Evolutionary conservation across 2,797 vertebrate genomes (phyloP), one percentile per base, ranked within the genome.

Genomic region (Tapera naevia): DNA sequence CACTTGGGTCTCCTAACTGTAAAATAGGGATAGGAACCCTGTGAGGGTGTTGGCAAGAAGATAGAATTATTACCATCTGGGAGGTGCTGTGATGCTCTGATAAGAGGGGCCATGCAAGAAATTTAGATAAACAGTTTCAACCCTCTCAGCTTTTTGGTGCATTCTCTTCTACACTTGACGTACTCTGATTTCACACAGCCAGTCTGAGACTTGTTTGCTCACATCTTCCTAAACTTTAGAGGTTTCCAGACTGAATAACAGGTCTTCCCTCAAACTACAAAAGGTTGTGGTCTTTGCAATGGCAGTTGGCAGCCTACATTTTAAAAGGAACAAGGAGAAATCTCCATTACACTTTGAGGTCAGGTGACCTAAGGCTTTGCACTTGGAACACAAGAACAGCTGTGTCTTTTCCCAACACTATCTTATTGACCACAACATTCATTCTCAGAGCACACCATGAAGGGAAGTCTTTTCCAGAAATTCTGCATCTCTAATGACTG

Each of bases 31-130:
- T 94, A 96, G 93, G 64, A 97, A 84, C 88, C 89, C 71, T 81
- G 46, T 72, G 87, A 95, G 82, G 72, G 35, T 94, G 87, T 93
- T 96, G 94, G 85, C 88, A 88, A 94, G 86, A 81, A 92, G 94
- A 91, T 92, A 96, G 96, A 95, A 86, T 2, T 70, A 46, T 92
- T 84, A 69, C 75, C 88, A 78, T 67, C 84, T 73, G 79, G 84
- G 93, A 96, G 91, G 92, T 91, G 69, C 61, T 87, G 88, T 0
- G 62, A 93, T 94, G 86, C 66, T 76, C 86, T 16, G 93, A 96
- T 95, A 95, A 96, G 78, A 94, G 67, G 39, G 86, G 76, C 78
- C 79, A 27, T 1, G 57, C 28, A 88, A 95, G 85, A 87, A 92
- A 91, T 75, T 86, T 53, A 83, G 94, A 93, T 92, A 94, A 95